Conservation (phyloP, 2,113 vertebrate genomes). For the Romanogobio albipinnatus region DNA sequence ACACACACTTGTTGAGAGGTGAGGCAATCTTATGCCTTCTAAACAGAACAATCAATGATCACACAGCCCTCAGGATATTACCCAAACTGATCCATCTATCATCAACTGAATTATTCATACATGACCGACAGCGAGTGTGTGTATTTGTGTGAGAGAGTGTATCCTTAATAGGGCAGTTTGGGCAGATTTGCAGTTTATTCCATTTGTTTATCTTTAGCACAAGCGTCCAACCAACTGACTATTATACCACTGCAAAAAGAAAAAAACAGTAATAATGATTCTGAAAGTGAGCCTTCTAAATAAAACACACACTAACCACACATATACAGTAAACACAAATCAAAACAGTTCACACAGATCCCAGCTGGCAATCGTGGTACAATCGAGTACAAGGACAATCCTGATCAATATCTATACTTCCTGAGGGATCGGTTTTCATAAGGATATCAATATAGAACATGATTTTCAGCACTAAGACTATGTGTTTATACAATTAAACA, state of each 20-base stretch:
- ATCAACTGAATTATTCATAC: conserved; percentile 41
- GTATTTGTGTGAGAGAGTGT: conserved; percentile 25
- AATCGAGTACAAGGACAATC: conserved; percentile 10
- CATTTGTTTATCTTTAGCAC: neutral
- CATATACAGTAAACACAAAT: neutral
- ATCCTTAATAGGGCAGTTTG: conserved; percentile 1
- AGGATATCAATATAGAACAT: conserved; percentile 17
- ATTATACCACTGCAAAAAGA: neutral
- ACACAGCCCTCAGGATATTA: conserved; percentile 26
- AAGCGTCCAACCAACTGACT: neutral
- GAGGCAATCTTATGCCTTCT: conserved; percentile 15
- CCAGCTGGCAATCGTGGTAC: conserved; percentile 6
- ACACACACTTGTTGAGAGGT: conserved; percentile 26
- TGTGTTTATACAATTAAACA: neutral
- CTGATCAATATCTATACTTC: conserved; percentile 40
- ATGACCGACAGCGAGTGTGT: conserved; percentile 27
- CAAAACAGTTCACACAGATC: conserved; percentile 26
- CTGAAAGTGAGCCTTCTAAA: conserved; percentile 1
- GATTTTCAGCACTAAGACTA: neutral
- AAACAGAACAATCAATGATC: conserved; percentile 34
- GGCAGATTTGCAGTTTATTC: neutral
- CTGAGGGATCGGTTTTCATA: conserved; percentile 32
- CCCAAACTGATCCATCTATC: conserved; percentile 44
- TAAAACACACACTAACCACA: conserved; percentile 2
- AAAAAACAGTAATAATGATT: neutral